Conservation (phyloP, 2,888 invertebrate species). For the Schrankia costaestrigalis region DNA sequence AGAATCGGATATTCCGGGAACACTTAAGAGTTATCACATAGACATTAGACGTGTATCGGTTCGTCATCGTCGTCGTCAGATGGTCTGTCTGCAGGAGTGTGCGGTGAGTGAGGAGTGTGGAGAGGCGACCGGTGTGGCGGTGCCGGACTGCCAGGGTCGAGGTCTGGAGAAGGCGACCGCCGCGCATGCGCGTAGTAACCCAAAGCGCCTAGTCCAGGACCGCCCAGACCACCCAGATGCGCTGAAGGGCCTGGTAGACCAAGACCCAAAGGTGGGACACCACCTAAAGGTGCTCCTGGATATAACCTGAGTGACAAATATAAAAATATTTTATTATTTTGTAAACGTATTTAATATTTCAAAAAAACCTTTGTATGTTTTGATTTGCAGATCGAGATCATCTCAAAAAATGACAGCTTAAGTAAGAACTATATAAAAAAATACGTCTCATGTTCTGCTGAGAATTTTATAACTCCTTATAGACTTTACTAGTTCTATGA, state of each 20-base stretch:
- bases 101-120: slow-evolving; percentile 47
- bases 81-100: slow-evolving; percentile 63
- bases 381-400: not conserved
- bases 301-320: slow-evolving; percentile 69
- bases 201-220: slow-evolving; percentile 82
- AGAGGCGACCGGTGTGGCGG: slow-evolving; percentile 74
- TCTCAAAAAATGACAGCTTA: too few species aligned
- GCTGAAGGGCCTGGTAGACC: slow-evolving; percentile 85
- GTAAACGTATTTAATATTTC: too few species aligned
- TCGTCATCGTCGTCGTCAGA: slow-evolving; percentile 82
- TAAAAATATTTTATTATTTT: not conserved
- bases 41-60: slow-evolving; percentile 81
- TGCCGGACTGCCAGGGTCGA: slow-evolving; percentile 80
- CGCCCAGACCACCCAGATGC: slow-evolving; percentile 84
- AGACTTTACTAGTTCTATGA: too few species aligned
- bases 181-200: slow-evolving; percentile 75
- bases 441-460: too few species aligned
- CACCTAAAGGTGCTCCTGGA: slow-evolving; percentile 81
- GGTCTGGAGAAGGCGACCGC: slow-evolving; percentile 77
- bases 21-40: slow-evolving; percentile 10
- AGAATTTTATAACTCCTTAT: too few species aligned
- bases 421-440: too few species aligned
- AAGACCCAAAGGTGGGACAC: slow-evolving; percentile 78
- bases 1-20: slow-evolving; percentile 3
- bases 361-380: not conserved